These are phyloP conservation scores for Gallirallus australis DNA, from an alignment of 2,797 vertebrate genomes.

Conservation along the genomic window DNA sequence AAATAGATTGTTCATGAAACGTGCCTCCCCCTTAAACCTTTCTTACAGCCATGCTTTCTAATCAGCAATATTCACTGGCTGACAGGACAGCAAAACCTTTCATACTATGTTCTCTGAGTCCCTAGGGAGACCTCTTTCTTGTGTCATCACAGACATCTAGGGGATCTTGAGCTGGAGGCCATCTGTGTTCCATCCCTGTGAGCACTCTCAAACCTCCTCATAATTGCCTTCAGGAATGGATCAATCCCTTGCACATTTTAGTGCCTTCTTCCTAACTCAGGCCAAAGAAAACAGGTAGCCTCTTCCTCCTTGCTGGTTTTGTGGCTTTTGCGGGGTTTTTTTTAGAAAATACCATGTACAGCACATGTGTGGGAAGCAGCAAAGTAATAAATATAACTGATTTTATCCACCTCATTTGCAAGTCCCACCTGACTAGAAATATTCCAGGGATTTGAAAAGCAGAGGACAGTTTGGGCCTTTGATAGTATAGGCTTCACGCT, in stretches of 20 bases:
- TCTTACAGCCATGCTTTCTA: neutral
- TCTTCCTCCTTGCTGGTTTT: neutral
- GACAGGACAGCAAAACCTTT: neutral
- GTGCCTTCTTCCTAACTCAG: neutral
- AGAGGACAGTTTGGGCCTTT: neutral
- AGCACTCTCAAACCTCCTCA: neutral
- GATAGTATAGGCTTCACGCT: neutral
- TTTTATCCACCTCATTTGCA: neutral
- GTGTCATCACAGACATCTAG: neutral
- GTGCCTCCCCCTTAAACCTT: neutral
- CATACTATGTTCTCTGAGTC: neutral
- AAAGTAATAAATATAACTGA: neutral
- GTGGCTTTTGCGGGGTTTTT: neutral
- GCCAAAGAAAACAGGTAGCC: neutral
- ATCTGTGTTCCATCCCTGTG: neutral
- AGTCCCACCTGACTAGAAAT: neutral
- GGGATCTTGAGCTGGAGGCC: neutral
- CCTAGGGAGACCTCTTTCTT: neutral
- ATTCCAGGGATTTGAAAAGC: neutral
- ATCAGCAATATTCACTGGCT: neutral
- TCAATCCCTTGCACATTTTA: neutral
- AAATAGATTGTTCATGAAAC: neutral
- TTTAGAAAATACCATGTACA: neutral
- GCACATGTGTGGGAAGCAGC: rapidly evolving
- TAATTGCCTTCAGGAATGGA: neutral